phyloP scores from a whole-genome alignment of 2,113 vertebrate species.

The Gymnorhina tibicen region DNA sequence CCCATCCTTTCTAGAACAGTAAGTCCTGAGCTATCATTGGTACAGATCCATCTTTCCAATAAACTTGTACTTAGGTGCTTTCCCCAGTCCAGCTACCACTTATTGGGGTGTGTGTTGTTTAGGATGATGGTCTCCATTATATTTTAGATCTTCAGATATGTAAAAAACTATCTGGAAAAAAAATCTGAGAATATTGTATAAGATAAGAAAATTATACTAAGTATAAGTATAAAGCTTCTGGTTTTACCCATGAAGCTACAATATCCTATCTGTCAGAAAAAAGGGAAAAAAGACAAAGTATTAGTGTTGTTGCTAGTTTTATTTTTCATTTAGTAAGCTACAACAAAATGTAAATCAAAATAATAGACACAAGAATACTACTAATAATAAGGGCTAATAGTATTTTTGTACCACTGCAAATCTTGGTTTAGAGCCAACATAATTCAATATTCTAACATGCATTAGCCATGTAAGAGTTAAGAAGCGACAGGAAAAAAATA shows the following conservation, averaged over 20 bases:
- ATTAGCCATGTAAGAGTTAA: neutral
- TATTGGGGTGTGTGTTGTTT: neutral
- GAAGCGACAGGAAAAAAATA: neutral
- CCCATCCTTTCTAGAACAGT: neutral
- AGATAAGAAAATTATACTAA: neutral
- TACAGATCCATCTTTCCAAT: neutral
- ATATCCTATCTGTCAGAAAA: neutral
- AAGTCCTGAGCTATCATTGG: neutral
- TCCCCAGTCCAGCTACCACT: neutral
- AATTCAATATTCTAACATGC: neutral
- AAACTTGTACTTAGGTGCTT: neutral
- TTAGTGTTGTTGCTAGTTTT: neutral
- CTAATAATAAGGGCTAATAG: neutral
- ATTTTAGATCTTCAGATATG: neutral
- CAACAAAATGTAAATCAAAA: neutral
- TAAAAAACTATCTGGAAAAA: neutral
- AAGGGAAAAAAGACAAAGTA: rapidly evolving
- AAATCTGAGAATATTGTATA: neutral
- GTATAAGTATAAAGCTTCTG: neutral
- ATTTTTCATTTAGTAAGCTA: neutral
- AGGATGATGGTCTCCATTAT: neutral
- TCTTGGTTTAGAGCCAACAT: neutral
- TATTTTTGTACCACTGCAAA: neutral
- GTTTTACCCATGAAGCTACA: neutral
- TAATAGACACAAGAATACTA: neutral